A percentile compares a stretch with the other conserved stretches of the same genome.
These are phyloP conservation scores for Carcina quercana DNA, from an alignment of 2,888 invertebrate genomes.

Conservation along the genomic window DNA sequence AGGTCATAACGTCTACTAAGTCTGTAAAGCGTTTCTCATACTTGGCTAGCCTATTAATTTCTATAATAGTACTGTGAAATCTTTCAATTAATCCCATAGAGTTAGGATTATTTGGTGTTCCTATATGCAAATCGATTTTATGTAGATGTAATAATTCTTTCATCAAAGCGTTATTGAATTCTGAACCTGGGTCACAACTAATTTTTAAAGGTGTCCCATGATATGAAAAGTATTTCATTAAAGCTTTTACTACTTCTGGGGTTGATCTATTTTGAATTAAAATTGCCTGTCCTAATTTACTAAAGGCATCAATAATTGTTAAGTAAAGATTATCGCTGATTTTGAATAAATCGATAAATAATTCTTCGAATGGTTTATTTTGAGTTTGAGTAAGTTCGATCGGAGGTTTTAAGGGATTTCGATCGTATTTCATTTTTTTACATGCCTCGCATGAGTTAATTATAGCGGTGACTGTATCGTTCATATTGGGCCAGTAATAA, in stretches of 20 bases:
- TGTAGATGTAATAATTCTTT: slow-evolving; percentile 13
- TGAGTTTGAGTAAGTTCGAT: slow-evolving; percentile 9
- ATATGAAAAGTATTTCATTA: slow-evolving; percentile 15
- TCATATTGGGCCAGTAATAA: slow-evolving; percentile 20
- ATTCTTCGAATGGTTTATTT: slow-evolving; percentile 8
- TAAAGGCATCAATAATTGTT: slow-evolving; percentile 16
- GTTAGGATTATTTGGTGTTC: slow-evolving; percentile 19
- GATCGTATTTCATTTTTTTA: slow-evolving; percentile 14
- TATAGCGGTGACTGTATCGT: slow-evolving; percentile 12
- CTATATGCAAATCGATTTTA: slow-evolving; percentile 20
- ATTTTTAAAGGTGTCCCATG: slow-evolving; percentile 6
- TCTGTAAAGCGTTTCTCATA: slow-evolving; percentile 10
- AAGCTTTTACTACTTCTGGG: slow-evolving; percentile 12
- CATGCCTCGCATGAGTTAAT: slow-evolving; percentile 13
- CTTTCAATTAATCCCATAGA: slow-evolving; percentile 20
- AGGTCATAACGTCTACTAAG: slow-evolving; percentile 5
- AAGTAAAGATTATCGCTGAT: slow-evolving; percentile 14
- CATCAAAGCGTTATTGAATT: slow-evolving; percentile 11
- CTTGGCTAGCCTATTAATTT: slow-evolving; percentile 14
- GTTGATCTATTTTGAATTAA: slow-evolving; percentile 9
- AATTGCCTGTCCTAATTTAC: slow-evolving; percentile 17
- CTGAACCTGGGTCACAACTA: slow-evolving; percentile 5
- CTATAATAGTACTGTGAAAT: slow-evolving; percentile 14
- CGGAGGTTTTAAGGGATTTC: slow-evolving; percentile 11
- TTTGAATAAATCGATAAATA: slow-evolving; percentile 12